Base-by-base conservation (phyloP, 2,888 invertebrate genomes). In the Ennomos fuscantarius region DNA sequence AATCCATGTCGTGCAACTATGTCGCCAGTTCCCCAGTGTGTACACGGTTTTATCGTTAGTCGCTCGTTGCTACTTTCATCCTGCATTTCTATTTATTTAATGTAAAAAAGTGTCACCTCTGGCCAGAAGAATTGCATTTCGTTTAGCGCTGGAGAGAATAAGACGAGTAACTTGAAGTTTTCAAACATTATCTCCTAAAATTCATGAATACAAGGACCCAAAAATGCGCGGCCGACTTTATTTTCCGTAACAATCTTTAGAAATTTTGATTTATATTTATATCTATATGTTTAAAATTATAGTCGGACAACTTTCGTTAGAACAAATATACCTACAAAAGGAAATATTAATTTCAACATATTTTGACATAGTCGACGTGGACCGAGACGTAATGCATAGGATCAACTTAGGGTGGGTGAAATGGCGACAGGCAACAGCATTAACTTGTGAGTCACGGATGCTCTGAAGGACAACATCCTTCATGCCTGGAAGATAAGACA, bases 1-100 rank as follows among this genome's bases (percentile, higher is more conserved):
- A 53, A 51, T 55, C 52, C 60, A 42, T 63, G 66, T 63, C 46
- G 46, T 48, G 48, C 52, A 52, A 58, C 47, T 56, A 31, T 49
- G 53, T 52, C 42, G 55, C 15, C 40, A 9, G 40, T 48, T 51
- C 61, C 56, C 63, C 37, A 9, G 58, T 56, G 60, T 35, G 36
- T 58, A 49, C 53, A 48, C 24, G 36, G 36, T 39, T 59, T 56
- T 62, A 57, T 39, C 48, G 41, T 41, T 55, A 55, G 12, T 31
- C 24, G 12, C 36, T 31, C 24, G 12, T 24, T 13, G 11, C 32
- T 36, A 11, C 24, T 46, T 46, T 41, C 11, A 34, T 11, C 15
- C 34, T 34, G 34, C 13, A 8, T 36, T 46, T 41, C 41, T 48
- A 24, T 49, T 41, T 49, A 35, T 41, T 41, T 41, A 49, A 41